A percentile compares a stretch with the other conserved stretches of the same genome.
phyloP scores from a whole-genome alignment of 2,888 invertebrate species.

The Drosophila histrio region DNA sequence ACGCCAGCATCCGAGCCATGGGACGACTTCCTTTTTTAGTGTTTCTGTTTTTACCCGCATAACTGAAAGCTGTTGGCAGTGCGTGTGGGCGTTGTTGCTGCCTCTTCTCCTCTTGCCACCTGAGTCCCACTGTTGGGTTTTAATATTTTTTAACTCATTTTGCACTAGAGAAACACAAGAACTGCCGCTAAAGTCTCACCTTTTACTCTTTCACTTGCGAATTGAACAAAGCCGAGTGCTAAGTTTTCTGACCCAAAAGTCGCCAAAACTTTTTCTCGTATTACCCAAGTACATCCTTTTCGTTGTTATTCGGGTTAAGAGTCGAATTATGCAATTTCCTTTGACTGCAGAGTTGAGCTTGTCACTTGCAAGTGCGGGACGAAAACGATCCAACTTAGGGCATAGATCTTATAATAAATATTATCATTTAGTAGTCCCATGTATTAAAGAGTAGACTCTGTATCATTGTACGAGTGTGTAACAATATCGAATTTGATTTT shows the following conservation, averaged over 20 bases:
- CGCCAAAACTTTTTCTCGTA: conserved; percentile 55
- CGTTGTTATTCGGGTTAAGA: conserved; percentile 60
- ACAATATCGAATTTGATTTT: too few relatives aligned
- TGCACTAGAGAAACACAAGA: conserved; percentile 61
- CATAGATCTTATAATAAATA: too few relatives aligned
- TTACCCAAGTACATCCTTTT: conserved; percentile 42
- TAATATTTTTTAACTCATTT: conserved; percentile 78
- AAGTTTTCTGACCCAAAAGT: conserved; percentile 64
- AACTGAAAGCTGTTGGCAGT: conserved; percentile 36
- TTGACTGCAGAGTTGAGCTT: conserved; percentile 4
- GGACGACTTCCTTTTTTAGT: conserved; percentile 24
- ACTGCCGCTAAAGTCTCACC: conserved; percentile 49
- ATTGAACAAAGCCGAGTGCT: conserved; percentile 58
- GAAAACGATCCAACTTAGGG: not conserved
- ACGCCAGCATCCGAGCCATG: conserved; percentile 53
- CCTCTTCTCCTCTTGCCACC: conserved; percentile 6
- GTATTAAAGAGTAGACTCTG: too few relatives aligned
- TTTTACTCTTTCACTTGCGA: conserved; percentile 44
- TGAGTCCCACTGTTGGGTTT: conserved; percentile 24
- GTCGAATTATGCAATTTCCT: conserved; percentile 58
- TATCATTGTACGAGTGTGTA: too few relatives aligned
- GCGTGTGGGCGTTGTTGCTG: conserved; percentile 35
- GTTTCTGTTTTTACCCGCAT: conserved; percentile 5
- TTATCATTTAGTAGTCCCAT: too few relatives aligned
- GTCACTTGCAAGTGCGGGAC: not conserved